A percentile compares a stretch with the other conserved stretches of the same genome.
Evolutionary conservation across 53 echinoderm and acorn worm species (phyloP).

Genomic region (Temnopleurus reevesii): DNA sequence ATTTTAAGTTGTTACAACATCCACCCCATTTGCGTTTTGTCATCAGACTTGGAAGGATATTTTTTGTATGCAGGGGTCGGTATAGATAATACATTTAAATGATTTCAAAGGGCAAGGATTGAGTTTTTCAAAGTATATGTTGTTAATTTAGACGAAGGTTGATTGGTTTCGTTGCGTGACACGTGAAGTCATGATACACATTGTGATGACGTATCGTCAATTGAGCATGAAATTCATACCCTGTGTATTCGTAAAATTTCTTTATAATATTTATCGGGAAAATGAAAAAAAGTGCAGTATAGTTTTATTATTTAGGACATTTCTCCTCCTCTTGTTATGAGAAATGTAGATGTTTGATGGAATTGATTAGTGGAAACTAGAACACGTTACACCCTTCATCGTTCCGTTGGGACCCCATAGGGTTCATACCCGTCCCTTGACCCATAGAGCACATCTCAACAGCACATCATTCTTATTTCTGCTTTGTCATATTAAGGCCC

Average conservation of each 20-base stretch:
- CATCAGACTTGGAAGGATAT: no score
- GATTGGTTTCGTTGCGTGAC: background rate
- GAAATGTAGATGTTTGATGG: background rate
- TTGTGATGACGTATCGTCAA: background rate
- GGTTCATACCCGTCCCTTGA: constrained; percentile 22
- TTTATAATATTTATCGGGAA: background rate
- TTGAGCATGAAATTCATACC: background rate
- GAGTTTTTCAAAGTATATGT: background rate
- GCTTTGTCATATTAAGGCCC: constrained; percentile 23
- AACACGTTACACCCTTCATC: constrained; percentile 35
- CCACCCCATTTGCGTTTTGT: no score
- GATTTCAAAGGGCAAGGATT: no score
- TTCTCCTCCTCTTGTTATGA: background rate
- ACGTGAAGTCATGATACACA: background rate
- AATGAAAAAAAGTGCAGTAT: background rate
- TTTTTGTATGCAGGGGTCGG: no score
- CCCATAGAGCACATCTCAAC: background rate
- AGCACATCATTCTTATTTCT: background rate
- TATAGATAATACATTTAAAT: no score
- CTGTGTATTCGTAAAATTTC: background rate
- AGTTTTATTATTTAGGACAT: background rate
- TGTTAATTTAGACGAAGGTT: background rate
- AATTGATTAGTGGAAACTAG: constrained; percentile 14
- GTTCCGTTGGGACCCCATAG: background rate
- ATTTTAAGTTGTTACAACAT: no score